Evolutionary conservation across 2,888 invertebrate species (phyloP).

Genomic region (Onthophagus sagittarius): DNA sequence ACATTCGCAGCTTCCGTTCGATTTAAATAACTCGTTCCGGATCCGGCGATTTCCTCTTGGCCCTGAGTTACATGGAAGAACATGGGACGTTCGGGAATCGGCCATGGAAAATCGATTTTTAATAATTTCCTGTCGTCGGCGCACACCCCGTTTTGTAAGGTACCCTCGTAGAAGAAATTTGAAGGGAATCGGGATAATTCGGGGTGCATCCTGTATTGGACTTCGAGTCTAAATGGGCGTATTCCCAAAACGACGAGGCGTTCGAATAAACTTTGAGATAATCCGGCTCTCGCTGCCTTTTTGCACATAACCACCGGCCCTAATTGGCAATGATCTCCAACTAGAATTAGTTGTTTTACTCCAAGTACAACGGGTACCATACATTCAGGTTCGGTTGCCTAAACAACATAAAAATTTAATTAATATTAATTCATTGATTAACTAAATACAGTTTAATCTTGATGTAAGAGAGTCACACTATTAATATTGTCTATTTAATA

Average conservation of each 20-base stretch:
- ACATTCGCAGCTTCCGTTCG: conserved; percentile 98
- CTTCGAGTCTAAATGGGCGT: conserved; percentile 92
- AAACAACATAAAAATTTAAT: conserved; percentile 8
- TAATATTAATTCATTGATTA: background rate
- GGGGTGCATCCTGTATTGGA: conserved; percentile 99
- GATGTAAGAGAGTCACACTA: no score
- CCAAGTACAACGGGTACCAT: conserved; percentile 99
- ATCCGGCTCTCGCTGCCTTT: conserved; percentile 94
- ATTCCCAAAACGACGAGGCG: conserved; percentile 95
- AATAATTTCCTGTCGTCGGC: conserved; percentile 87
- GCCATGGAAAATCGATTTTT: conserved; percentile 98
- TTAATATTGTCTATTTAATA: no score
- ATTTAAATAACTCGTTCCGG: conserved; percentile 97
- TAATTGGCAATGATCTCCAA: conserved; percentile 98
- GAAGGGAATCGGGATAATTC: conserved; percentile 96
- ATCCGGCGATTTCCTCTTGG: conserved; percentile 97
- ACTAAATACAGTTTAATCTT: no score
- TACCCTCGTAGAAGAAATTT: conserved; percentile 99
- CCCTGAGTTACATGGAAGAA: conserved; percentile 98
- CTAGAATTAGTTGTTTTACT: conserved; percentile 93
- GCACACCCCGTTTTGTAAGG: conserved; percentile 97
- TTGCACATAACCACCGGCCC: conserved; percentile 99
- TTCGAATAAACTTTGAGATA: conserved; percentile 96
- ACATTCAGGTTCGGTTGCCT: conserved; percentile 93
- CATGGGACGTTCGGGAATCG: conserved; percentile 93